These are phyloP conservation scores for Bombus impatiens DNA, from an alignment of 1,140 invertebrate genomes.

Conservation along the genomic window DNA sequence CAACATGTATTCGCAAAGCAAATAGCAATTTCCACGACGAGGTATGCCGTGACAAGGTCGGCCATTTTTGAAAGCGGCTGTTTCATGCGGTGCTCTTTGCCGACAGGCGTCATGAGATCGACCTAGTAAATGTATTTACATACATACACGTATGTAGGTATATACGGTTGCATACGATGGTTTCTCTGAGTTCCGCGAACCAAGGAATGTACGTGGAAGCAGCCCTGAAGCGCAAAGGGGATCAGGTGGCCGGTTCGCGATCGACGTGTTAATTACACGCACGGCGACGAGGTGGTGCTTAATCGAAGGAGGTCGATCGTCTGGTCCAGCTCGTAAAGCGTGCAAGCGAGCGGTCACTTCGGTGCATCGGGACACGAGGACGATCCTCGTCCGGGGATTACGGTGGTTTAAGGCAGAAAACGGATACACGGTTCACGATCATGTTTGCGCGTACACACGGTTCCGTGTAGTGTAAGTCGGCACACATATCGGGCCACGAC, in stretches of 20 bases:
- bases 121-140: neutral
- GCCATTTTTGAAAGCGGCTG: constrained; percentile 43
- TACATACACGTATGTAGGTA: neutral
- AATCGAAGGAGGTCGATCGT: constrained; percentile 67
- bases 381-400: constrained; percentile 26
- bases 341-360: neutral
- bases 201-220: neutral
- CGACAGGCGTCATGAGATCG: constrained; percentile 1
- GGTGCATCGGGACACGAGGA: neutral
- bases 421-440: constrained; percentile 15
- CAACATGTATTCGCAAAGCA: constrained; percentile 57
- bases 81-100: neutral
- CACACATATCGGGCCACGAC: constrained; percentile 38
- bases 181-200: constrained; percentile 1
- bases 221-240: neutral
- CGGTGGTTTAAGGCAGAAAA: constrained; percentile 37
- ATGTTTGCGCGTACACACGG: neutral
- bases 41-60: constrained; percentile 21
- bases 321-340: constrained; percentile 51
- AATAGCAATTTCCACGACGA: constrained; percentile 61
- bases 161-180: neutral
- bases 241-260: constrained; percentile 39
- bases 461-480: constrained; percentile 20
- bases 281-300: constrained; percentile 28
- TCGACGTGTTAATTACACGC: constrained; percentile 66